Evolutionary conservation across 2,888 invertebrate species (phyloP).

Genomic region (Azorinus chamasolen): DNA sequence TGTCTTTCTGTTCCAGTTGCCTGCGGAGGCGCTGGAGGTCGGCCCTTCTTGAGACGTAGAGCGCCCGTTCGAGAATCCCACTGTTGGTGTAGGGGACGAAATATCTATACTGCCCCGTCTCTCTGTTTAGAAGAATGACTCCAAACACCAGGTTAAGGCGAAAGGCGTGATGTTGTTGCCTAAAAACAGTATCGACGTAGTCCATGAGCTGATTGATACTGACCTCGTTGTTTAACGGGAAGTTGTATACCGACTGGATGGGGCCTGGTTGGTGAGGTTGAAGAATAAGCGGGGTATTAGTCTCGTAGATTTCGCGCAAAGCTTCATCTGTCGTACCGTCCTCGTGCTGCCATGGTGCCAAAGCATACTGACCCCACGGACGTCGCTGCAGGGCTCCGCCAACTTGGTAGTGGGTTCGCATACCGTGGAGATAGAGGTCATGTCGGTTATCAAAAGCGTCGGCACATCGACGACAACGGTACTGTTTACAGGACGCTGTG

Average conservation of each 20-base stretch:
- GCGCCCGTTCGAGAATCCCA: slow-evolving; percentile 37
- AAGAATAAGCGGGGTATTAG: slow-evolving; percentile 25
- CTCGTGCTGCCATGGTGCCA: slow-evolving; percentile 6
- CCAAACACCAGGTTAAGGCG: slow-evolving; percentile 33
- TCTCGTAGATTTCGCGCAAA: slow-evolving; percentile 23
- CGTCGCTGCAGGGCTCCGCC: slow-evolving; percentile 23
- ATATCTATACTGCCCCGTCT: slow-evolving; percentile 33
- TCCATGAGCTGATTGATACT: slow-evolving; percentile 12
- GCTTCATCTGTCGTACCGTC: slow-evolving; percentile 22
- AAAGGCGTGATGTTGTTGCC: slow-evolving; percentile 21
- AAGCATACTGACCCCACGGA: slow-evolving; percentile 12
- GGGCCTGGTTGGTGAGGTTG: slow-evolving; percentile 21
- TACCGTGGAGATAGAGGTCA: slow-evolving; percentile 27
- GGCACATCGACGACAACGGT: slow-evolving; percentile 21
- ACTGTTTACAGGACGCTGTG: too few species aligned
- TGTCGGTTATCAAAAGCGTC: slow-evolving; percentile 19
- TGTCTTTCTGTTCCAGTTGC: slow-evolving; percentile 29
- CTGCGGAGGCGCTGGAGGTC: slow-evolving; percentile 34
- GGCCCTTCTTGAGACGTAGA: slow-evolving; percentile 42
- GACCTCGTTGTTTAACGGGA: slow-evolving; percentile 29
- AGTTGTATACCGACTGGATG: slow-evolving; percentile 23
- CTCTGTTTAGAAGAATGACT: slow-evolving; percentile 31
- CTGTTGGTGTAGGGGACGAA: slow-evolving; percentile 42
- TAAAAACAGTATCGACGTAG: slow-evolving; percentile 12
- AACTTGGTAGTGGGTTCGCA: slow-evolving; percentile 14